phyloP scores from a whole-genome alignment of 1,140 invertebrate species.

The Matsumurasca onukii region DNA sequence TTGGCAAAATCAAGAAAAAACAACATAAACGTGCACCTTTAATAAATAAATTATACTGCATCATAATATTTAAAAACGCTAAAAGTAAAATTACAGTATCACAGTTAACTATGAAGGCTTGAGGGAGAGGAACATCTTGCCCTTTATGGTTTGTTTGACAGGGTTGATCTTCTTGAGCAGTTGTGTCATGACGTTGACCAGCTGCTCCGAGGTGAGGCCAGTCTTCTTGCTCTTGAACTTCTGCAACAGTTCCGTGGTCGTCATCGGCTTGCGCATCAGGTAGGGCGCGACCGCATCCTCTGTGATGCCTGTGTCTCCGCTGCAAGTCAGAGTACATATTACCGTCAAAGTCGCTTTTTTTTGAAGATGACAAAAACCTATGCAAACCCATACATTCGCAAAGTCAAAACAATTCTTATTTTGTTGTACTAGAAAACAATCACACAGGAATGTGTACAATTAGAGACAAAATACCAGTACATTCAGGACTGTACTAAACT shows the following conservation, averaged over 20 bases:
- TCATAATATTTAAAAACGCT: neutral
- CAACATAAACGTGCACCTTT: no score
- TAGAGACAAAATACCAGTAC: no score
- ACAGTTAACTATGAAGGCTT: conserved; percentile 47
- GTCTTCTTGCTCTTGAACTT: conserved; percentile 96
- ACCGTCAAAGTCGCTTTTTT: no score
- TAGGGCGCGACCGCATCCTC: conserved; percentile 94
- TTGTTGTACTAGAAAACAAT: no score
- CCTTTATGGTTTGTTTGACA: conserved; percentile 87
- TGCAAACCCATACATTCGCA: no score
- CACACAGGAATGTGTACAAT: no score
- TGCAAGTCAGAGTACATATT: conserved; percentile 48
- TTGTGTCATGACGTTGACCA: conserved; percentile 91
- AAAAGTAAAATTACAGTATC: neutral
- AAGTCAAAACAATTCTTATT: no score
- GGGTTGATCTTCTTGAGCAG: conserved; percentile 95
- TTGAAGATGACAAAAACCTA: no score
- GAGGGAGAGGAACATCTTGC: conserved; percentile 92
- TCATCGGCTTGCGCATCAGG: conserved; percentile 93
- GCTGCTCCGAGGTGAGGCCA: conserved; percentile 83
- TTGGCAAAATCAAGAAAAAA: no score
- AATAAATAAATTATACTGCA: no score
- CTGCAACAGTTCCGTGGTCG: conserved; percentile 88
- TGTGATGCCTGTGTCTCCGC: conserved; percentile 80
- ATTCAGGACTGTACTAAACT: no score